Conservation (phyloP, 2,888 invertebrate species). For the Dromius quadrimaculatus region DNA sequence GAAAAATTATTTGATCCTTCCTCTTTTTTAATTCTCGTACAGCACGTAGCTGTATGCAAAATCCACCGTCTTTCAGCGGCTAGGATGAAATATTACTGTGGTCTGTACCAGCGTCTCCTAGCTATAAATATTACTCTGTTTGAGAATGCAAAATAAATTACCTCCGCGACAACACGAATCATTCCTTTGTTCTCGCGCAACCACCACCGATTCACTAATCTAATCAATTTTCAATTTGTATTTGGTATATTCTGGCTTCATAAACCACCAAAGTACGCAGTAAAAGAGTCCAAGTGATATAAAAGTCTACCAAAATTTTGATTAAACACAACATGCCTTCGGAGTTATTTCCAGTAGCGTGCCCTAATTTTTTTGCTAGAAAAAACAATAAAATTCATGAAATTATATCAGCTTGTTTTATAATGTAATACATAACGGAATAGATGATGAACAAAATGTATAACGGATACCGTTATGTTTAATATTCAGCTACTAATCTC, state of each 20-base stretch:
- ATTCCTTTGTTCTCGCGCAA: conserved; percentile 44
- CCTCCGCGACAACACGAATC: conserved; percentile 14
- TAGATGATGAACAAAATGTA: too few relatives aligned
- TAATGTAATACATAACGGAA: too few relatives aligned
- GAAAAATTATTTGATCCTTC: too few relatives aligned
- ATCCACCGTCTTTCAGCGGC: conserved; percentile 24
- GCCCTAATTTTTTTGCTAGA: background rate
- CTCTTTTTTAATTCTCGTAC: conserved; percentile 31
- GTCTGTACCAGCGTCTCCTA: conserved; percentile 10
- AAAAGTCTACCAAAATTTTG: conserved; percentile 34
- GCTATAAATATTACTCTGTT: conserved; percentile 39
- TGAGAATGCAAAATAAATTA: conserved; percentile 45
- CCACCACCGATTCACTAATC: conserved; percentile 45
- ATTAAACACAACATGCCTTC: conserved; percentile 31
- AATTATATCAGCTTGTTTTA: background rate
- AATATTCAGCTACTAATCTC: too few relatives aligned
- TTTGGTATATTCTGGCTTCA: conserved; percentile 31
- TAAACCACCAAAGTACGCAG: conserved; percentile 28
- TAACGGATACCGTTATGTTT: too few relatives aligned
- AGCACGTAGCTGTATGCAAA: conserved; percentile 43
- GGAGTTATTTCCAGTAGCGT: conserved; percentile 4
- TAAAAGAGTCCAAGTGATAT: conserved; percentile 4
- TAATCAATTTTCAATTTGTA: conserved; percentile 48
- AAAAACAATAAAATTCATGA: background rate
- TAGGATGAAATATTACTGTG: conserved; percentile 33